Conservation (phyloP, 1,140 invertebrate genomes). For the Pogonomyrmex californicus region DNA sequence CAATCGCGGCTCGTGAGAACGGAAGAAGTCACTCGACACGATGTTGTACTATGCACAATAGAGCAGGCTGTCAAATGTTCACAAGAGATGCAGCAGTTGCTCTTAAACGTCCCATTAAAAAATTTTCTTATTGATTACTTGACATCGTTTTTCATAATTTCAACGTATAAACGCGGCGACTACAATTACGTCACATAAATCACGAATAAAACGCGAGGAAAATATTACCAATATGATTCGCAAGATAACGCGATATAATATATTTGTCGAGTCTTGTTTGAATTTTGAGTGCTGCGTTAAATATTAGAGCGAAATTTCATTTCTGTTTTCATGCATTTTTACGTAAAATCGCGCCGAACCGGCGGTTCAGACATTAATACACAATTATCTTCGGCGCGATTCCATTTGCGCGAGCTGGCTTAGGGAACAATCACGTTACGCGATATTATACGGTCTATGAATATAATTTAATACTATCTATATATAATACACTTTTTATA, state of each 20-base stretch:
- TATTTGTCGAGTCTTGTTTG: neutral
- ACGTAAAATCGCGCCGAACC: slow-evolving; percentile 2
- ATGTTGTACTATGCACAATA: slow-evolving; percentile 24
- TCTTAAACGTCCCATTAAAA: neutral
- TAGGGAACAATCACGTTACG: neutral
- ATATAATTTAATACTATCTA: neutral
- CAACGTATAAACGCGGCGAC: neutral
- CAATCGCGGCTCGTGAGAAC: slow-evolving; percentile 74
- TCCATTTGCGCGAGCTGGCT: slow-evolving; percentile 22
- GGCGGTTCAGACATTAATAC: too few relatives aligned
- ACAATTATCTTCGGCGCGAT: too few relatives aligned
- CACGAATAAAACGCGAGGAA: neutral
- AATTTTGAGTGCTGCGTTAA: slow-evolving; percentile 31
- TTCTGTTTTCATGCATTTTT: slow-evolving; percentile 35
- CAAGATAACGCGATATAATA: neutral
- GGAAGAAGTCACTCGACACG: slow-evolving; percentile 72
- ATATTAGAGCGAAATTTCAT: slow-evolving; percentile 43
- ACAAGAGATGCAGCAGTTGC: neutral
- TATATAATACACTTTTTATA: neutral
- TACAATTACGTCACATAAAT: slow-evolving; percentile 20
- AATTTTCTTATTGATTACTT: slow-evolving; percentile 6
- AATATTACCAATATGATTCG: slow-evolving; percentile 11
- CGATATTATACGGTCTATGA: slow-evolving; percentile 3
- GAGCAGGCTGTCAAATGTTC: slow-evolving; percentile 48
- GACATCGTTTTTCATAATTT: neutral